Base-by-base conservation (phyloP, 2,888 invertebrate genomes). In the Scaptomyza reducta region DNA sequence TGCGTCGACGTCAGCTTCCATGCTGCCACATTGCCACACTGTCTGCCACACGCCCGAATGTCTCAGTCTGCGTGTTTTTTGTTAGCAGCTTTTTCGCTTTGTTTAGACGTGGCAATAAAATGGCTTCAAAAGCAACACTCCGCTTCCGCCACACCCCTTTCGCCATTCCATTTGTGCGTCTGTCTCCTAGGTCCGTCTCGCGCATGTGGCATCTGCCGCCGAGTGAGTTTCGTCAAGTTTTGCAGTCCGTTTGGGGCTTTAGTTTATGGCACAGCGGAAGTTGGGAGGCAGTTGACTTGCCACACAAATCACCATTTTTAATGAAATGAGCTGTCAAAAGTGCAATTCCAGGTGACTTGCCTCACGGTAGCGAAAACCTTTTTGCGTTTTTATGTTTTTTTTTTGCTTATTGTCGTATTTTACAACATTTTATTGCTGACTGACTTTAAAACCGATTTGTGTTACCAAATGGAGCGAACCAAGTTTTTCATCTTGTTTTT, bases 251-350 rank as follows among this genome's bases (percentile, higher is more conserved):
- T 67, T 61, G 13, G 22, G 6, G 2, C 14, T 50, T 62, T 60
- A 18, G 65, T 64, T 71, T 75, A 71, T 74, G 44, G 54, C 60
- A 44, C 65, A 47, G 64, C 64, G 60, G 68, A 64, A 59, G 56
- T 25, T 44, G 54, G 68, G 4, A 33, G 60, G 63, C 74, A 57
- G 57, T 11, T 11, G 55, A 3, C 46, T 33, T 49, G 22, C 72
- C 72, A 69, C 72, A 67, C 72, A 79, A 82, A 80, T 80, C 77
- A 80, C 67, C 71, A 77, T 79, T 71, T 80, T 79, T 59, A 83
- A 63, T 72, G 65, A 79, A 82, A 65, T 64, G 71, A 67, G 65
- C 83, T 79, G 79, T 77, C 79, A 57, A 42, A 70, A 57, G 14
- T 38, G 62, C 70, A 66, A 62, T 70, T 66, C 57, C 49, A 3